A percentile compares a stretch with the other conserved stretches of the same genome.
Conservation (phyloP, 2,888 invertebrate genomes). For the Ischnura elegans region DNA sequence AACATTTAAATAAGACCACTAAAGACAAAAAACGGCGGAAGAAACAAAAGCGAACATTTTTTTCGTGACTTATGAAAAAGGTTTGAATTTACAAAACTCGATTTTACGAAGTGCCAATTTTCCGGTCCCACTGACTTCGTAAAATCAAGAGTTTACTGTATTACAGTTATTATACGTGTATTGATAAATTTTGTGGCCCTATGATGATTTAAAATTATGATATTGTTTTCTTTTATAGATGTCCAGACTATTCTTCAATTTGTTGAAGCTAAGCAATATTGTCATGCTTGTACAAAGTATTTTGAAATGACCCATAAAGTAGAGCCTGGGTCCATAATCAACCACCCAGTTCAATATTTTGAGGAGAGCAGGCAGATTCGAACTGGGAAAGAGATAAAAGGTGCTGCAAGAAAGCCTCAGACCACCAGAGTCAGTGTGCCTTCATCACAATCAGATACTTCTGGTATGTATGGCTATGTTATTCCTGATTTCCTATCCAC, state of each 20-base stretch:
- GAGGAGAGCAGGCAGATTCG: slow-evolving; percentile 86
- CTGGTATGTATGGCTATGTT: background rate
- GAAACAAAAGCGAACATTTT: too few species aligned
- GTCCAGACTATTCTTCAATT: slow-evolving; percentile 86
- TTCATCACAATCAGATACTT: background rate
- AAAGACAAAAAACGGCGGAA: too few species aligned
- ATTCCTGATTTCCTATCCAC: too few species aligned
- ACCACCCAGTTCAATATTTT: slow-evolving; percentile 96
- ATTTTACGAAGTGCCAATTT: too few species aligned
- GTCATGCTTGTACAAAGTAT: slow-evolving; percentile 93
- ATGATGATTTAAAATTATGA: too few species aligned
- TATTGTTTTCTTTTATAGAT: slow-evolving; percentile 78
- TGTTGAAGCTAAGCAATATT: slow-evolving; percentile 89
- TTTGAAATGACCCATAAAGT: slow-evolving; percentile 84
- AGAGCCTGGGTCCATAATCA: slow-evolving; percentile 84
- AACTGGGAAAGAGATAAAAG: slow-evolving; percentile 69
- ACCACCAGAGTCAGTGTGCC: background rate
- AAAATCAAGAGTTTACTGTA: too few species aligned
- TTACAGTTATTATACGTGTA: too few species aligned
- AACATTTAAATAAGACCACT: too few species aligned
- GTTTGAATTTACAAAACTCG: too few species aligned
- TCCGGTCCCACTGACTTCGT: too few species aligned
- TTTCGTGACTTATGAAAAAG: too few species aligned
- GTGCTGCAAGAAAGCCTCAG: background rate
- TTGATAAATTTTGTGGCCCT: too few species aligned